These are phyloP conservation scores for Melopsittacus undulatus DNA, from an alignment of 2,797 vertebrate species.

Conservation along the genomic window DNA sequence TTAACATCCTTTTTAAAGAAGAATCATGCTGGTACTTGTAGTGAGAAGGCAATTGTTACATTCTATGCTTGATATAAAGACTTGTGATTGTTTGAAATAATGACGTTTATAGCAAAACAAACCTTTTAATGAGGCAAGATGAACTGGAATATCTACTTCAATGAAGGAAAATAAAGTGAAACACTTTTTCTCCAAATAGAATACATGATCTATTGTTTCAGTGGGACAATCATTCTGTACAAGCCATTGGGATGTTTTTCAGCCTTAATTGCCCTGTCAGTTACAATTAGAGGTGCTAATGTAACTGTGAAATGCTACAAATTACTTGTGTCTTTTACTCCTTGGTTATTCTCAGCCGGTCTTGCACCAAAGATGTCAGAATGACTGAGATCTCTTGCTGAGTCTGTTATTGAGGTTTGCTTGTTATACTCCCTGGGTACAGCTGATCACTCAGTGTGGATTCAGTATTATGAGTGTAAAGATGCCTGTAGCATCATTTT, in stretches of 20 bases:
- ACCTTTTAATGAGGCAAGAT: conserved; percentile 41
- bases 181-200: not conserved
- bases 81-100: conserved; percentile 28
- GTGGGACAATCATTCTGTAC: conserved; percentile 26
- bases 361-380: not conserved
- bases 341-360: not conserved
- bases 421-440: not conserved
- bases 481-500: not conserved
- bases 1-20: not conserved
- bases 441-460: not conserved
- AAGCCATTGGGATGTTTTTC: conserved; percentile 11
- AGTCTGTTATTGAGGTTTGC: conserved; percentile 30
- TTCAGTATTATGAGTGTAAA: conserved; percentile 4
- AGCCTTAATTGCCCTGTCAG: conserved; percentile 58
- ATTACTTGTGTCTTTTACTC: conserved; percentile 52
- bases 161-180: conserved; percentile 33
- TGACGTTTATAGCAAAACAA: conserved; percentile 8
- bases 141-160: conserved; percentile 19
- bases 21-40: not conserved
- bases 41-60: conserved; percentile 4
- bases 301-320: conserved; percentile 56
- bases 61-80: not conserved
- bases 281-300: conserved; percentile 66
- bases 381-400: conserved; percentile 43
- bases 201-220: conserved; percentile 36